A percentile compares a stretch with the other conserved stretches of the same genome.
Conservation (phyloP, 2,113 vertebrate species). For the Hypocryptadius cinnamomeus region DNA sequence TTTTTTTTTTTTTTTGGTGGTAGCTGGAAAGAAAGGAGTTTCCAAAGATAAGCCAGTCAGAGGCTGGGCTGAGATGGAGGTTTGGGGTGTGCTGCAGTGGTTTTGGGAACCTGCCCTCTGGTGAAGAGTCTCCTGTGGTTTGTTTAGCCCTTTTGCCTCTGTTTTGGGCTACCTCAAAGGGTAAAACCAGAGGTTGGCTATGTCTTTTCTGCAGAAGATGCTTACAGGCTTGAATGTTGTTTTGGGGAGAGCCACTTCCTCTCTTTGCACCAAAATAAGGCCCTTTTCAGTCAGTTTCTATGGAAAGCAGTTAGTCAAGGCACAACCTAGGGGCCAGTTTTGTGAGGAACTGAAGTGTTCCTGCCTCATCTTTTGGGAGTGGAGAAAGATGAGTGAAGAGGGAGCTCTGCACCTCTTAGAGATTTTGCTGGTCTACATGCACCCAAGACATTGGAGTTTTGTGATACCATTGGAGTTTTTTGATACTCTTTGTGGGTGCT, state of each 20-base stretch:
- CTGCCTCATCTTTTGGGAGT: background rate
- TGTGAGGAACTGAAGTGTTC: background rate
- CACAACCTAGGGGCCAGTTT: background rate
- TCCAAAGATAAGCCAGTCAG: background rate
- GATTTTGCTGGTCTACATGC: background rate
- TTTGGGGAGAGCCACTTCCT: background rate
- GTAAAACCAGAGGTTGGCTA: background rate
- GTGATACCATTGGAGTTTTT: background rate
- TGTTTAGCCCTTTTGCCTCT: background rate
- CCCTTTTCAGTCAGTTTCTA: background rate
- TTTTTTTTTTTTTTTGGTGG: background rate
- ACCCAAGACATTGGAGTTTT: accelerated
- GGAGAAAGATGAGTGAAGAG: background rate
- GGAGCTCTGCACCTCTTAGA: background rate
- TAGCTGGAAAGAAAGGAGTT: background rate
- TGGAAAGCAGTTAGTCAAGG: background rate
- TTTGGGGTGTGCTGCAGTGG: background rate
- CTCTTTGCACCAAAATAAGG: background rate
- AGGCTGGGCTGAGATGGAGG: background rate
- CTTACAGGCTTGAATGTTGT: background rate
- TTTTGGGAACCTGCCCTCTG: background rate
- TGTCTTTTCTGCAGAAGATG: background rate
- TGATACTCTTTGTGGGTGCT: background rate
- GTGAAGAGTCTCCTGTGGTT: background rate
- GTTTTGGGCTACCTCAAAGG: background rate